Evolutionary conservation across 2,113 vertebrate species (phyloP).

Genomic region (Scophthalmus maximus): DNA sequence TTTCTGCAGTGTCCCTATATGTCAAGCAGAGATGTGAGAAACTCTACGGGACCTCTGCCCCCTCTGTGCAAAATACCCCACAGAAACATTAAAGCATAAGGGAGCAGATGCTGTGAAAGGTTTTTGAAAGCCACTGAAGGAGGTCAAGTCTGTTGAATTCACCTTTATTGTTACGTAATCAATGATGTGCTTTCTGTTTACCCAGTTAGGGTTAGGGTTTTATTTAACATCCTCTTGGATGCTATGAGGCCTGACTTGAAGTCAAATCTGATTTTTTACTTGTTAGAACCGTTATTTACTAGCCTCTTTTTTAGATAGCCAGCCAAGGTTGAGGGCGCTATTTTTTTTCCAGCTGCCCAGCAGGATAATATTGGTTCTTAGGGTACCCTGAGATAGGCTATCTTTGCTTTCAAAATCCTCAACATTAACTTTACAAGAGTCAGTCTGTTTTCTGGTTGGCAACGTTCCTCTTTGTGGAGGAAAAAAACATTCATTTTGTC

Average conservation of each 20-base stretch:
- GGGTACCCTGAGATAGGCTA: neutral
- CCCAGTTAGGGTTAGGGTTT: slow-evolving; percentile 1
- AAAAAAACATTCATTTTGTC: slow-evolving; percentile 14
- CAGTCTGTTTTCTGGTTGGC: slow-evolving; percentile 18
- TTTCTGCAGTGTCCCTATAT: slow-evolving; percentile 60
- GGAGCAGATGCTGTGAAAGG: slow-evolving; percentile 37
- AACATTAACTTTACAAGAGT: slow-evolving; percentile 29
- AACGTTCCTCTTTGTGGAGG: slow-evolving; percentile 8
- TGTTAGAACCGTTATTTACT: neutral
- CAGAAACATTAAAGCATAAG: slow-evolving; percentile 58
- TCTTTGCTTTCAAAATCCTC: slow-evolving; percentile 10
- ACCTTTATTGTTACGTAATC: slow-evolving; percentile 5
- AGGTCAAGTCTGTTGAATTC: slow-evolving; percentile 30
- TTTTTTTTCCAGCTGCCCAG: slow-evolving; percentile 26
- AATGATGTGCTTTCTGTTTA: too few relatives aligned
- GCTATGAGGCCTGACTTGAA: slow-evolving; percentile 3
- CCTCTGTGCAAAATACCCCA: slow-evolving; percentile 43
- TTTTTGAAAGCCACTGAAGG: slow-evolving; percentile 44
- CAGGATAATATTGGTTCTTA: slow-evolving; percentile 23
- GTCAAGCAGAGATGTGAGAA: slow-evolving; percentile 54
- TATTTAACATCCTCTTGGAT: slow-evolving; percentile 1
- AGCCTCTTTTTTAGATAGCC: slow-evolving; percentile 29
- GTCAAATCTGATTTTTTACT: neutral
- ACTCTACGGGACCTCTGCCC: slow-evolving; percentile 51
- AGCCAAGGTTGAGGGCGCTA: neutral